These are phyloP conservation scores for Lepus oiostolus DNA, from an alignment of 2,797 vertebrate species.

Conservation along the genomic window DNA sequence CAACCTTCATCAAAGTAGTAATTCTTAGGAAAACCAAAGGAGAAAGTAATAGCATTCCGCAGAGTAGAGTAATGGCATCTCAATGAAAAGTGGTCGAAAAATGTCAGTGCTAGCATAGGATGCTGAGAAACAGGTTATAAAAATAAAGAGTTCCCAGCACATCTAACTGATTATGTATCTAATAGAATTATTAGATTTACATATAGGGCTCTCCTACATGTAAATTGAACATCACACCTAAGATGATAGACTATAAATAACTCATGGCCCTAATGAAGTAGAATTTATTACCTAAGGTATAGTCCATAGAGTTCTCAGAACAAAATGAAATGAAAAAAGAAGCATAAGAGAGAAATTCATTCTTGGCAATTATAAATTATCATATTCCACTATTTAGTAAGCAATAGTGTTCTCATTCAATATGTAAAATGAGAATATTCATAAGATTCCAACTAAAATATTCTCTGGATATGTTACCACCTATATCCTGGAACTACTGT, in stretches of 20 bases:
- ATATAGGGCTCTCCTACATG: not conserved
- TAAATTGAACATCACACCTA: not conserved
- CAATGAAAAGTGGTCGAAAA: not conserved
- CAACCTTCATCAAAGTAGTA: not conserved
- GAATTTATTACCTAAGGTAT: not conserved
- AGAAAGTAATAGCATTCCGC: not conserved
- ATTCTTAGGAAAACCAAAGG: not conserved
- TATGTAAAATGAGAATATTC: not conserved
- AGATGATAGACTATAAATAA: not conserved
- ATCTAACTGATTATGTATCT: not conserved
- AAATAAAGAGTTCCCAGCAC: not conserved
- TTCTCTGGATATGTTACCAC: not conserved
- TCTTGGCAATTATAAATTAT: not conserved
- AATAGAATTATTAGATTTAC: not conserved
- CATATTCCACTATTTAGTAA: not conserved
- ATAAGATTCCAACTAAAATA: not conserved
- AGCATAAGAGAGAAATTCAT: not conserved
- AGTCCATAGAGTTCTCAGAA: not conserved
- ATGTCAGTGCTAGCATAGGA: not conserved
- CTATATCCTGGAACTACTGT: not conserved
- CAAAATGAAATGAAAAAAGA: not conserved
- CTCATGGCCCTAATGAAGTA: not conserved
- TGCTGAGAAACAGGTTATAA: not conserved
- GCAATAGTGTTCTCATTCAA: not conserved
- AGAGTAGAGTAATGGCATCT: not conserved